Evolutionary conservation across 1,140 invertebrate species (phyloP), one percentile per base, ranked within the genome.

Genomic region (Heterodera carotae): DNA sequence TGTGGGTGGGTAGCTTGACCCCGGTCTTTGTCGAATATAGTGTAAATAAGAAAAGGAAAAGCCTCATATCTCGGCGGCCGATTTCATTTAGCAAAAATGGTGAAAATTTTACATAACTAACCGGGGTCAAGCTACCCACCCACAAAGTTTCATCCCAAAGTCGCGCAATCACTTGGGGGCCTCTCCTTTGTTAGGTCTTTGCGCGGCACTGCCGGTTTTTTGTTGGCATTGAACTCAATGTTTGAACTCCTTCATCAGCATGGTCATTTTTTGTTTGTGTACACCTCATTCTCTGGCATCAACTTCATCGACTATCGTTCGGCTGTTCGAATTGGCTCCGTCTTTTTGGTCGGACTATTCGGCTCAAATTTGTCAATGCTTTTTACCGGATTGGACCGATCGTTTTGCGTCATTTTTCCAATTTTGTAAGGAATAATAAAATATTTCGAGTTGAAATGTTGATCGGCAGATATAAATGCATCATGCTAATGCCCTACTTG

Each of bases 201-300:
- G 15, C 43, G 69, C 43, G 69, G 39, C 18, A 53, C 69, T 22
- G 56, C 69, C 12, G 60, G 60, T 53, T 53, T n/a, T 53, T 29
- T 72, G 56, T 29, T 72, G 36, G 69, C 69, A 27, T 29, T 72
- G 56, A 72, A 36, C 29, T 34, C 69, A 7, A 10, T 27, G 0
- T 53, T 72, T 2, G 69, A 72, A 53, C 18, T 72, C 15, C 69
- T 72, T 7, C 69, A 72, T 29, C 69, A 72, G 5, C 56, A 27
- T 6, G 69, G 33, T 10, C 69, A 72, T 27, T 25, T 72, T 25
- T 6, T 72, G 29, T 72, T 43, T 27, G 29, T 72, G 2, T 39
- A n/a, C 56, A 43, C 56, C 12, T 7, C 15, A 6, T 33, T 72
- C 15, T 56, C 27, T 8, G 69, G 69, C 43, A 53, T 72, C 29